A percentile compares a stretch with the other conserved stretches of the same genome.
Conservation (phyloP, 1,140 invertebrate species). For the Zaprionus inermis region DNA sequence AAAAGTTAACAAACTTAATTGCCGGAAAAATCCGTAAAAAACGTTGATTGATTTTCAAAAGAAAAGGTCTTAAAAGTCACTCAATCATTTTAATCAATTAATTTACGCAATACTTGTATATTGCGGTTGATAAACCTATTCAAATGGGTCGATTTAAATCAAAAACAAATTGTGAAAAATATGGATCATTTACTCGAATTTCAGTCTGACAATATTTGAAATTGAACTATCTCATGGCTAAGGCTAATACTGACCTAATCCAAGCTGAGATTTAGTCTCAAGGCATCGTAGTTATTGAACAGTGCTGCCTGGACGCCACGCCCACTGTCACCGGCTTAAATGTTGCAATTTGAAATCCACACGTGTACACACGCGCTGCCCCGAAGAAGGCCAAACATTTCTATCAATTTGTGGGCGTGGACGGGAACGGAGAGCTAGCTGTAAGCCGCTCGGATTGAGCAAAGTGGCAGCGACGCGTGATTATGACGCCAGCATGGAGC, state of each 20-base stretch:
- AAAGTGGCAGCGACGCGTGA: slow-evolving; percentile 65
- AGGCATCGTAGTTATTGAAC: slow-evolving; percentile 28
- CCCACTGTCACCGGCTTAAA: slow-evolving; percentile 25
- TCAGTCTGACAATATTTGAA: background rate
- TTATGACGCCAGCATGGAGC: slow-evolving; percentile 35
- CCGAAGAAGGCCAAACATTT: slow-evolving; percentile 44
- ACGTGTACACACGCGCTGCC: slow-evolving; percentile 19
- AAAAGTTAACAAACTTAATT: slow-evolving; percentile 3
- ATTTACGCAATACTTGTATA: too few relatives aligned
- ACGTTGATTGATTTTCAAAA: background rate
- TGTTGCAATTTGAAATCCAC: slow-evolving; percentile 62
- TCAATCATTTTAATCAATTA: background rate
- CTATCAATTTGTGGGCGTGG: slow-evolving; percentile 65
- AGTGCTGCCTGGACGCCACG: background rate
- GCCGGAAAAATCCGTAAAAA: background rate
- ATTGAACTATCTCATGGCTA: background rate
- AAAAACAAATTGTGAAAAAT: too few relatives aligned
- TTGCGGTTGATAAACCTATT: too few relatives aligned
- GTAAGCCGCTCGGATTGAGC: slow-evolving; percentile 68
- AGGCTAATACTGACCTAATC: background rate
- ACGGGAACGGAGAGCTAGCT: slow-evolving; percentile 25
- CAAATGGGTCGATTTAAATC: too few relatives aligned
- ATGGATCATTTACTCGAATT: background rate
- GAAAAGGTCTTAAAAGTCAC: background rate
- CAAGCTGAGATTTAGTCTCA: background rate